phyloP scores from a whole-genome alignment of 30 jellyfish, hydroid and myxozoan genomes.

The Pelagia noctiluca region DNA sequence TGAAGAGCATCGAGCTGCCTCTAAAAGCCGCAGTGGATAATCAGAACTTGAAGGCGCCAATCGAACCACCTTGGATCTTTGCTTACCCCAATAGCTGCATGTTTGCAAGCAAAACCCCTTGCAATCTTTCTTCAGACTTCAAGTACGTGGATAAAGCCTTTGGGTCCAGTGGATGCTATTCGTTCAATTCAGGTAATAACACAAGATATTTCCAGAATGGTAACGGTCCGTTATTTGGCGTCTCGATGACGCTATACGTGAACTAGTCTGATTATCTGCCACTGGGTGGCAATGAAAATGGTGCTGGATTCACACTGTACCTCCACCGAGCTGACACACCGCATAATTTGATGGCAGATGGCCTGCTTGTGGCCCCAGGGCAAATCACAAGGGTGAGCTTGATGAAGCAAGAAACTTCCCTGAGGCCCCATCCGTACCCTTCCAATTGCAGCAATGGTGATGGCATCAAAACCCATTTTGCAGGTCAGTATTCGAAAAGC shows the following conservation, averaged over 20 bases:
- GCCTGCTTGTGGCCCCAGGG: constrained; percentile 53
- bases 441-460: constrained; percentile 57
- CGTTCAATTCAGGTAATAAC: constrained; percentile 13
- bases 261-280: constrained; percentile 48
- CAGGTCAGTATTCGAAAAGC: constrained; percentile 41
- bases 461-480: constrained; percentile 25
- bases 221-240: constrained; percentile 54
- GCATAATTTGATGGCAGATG: constrained; percentile 30
- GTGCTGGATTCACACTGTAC: constrained; percentile 54
- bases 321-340: constrained; percentile 23
- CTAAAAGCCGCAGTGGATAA: constrained; percentile 35
- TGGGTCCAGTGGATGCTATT: constrained; percentile 10
- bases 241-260: constrained; percentile 22
- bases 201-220: constrained; percentile 22
- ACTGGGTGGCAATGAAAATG: constrained; percentile 16
- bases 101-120: constrained; percentile 3
- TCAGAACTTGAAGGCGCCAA: constrained; percentile 28
- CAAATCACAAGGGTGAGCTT: constrained; percentile 8
- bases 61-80: constrained; percentile 34
- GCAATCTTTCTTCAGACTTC: constrained; percentile 49
- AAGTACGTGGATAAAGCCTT: constrained; percentile 3
- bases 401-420: constrained; percentile 9
- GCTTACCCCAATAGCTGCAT: background rate
- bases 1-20: background rate
- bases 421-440: constrained; percentile 18